Percentiles rank a stretch among this genome's conserved stretches.
Conservation (phyloP, 2,888 invertebrate genomes). For the Conops quadrifasciatus region DNA sequence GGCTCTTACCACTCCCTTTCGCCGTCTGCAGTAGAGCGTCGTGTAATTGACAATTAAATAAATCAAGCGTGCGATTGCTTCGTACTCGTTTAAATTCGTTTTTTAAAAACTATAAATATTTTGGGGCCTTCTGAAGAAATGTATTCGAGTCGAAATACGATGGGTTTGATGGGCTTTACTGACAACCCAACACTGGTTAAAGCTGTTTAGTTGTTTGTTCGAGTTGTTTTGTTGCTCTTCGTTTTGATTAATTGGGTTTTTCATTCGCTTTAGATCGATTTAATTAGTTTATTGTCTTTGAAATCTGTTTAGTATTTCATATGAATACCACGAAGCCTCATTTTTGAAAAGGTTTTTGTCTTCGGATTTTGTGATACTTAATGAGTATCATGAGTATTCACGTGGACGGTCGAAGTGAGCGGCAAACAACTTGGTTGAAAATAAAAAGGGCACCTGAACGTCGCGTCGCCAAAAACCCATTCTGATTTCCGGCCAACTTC, state of each 20-base stretch:
- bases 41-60: conserved; percentile 40
- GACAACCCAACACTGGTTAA: conserved; percentile 3
- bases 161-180: conserved; percentile 17
- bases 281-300: conserved; percentile 1
- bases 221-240: background rate
- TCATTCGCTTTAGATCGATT: background rate
- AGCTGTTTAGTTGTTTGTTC: background rate
- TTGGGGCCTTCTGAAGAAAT: background rate
- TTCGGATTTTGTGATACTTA: too few species aligned
- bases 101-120: conserved; percentile 12
- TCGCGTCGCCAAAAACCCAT: too few species aligned
- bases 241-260: too few species aligned
- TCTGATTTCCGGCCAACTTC: too few species aligned
- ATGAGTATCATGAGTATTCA: too few species aligned
- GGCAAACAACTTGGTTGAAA: too few species aligned
- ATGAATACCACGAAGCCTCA: too few species aligned
- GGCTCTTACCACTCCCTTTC: too few species aligned
- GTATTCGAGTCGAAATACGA: conserved; percentile 32
- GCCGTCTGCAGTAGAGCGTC: conserved; percentile 3
- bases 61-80: conserved; percentile 38
- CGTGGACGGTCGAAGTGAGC: too few species aligned
- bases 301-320: conserved; percentile 11
- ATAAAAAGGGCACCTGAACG: too few species aligned
- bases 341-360: too few species aligned
- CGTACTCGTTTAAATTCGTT: conserved; percentile 20